These are phyloP conservation scores for Tanytarsus gracilentus DNA, from an alignment of 2,888 invertebrate species.

Conservation along the genomic window DNA sequence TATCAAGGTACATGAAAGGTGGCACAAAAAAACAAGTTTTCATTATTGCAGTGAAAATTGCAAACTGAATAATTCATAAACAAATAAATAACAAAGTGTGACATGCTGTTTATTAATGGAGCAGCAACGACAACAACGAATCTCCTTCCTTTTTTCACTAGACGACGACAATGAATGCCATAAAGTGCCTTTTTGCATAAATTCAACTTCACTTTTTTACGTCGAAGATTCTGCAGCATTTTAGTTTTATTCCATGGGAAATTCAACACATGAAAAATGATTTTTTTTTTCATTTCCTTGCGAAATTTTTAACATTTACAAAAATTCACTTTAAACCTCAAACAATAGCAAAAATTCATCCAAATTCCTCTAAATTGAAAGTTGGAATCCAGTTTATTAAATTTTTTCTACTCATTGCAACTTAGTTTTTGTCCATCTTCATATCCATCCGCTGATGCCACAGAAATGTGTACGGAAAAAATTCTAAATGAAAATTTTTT, in stretches of 20 bases:
- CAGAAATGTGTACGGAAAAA: neutral
- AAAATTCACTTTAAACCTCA: no score
- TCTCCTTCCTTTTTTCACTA: neutral
- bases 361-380: no score
- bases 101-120: constrained; percentile 24
- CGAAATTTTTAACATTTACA: neutral
- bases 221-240: no score
- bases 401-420: neutral
- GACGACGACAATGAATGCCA: no score
- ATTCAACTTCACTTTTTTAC: neutral
- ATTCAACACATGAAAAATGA: no score
- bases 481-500: neutral
- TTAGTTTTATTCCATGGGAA: no score
- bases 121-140: neutral
- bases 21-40: no score
- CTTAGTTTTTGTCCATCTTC: neutral
- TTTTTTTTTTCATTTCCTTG: neutral
- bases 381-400: no score
- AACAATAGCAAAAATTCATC: no score
- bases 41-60: neutral
- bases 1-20: neutral
- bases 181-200: neutral
- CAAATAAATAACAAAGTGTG: constrained; percentile 7
- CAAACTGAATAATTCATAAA: constrained; percentile 19
- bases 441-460: constrained; percentile 2